Evolutionary conservation across 2,888 invertebrate species (phyloP).

Genomic region (Halictus ligatus): DNA sequence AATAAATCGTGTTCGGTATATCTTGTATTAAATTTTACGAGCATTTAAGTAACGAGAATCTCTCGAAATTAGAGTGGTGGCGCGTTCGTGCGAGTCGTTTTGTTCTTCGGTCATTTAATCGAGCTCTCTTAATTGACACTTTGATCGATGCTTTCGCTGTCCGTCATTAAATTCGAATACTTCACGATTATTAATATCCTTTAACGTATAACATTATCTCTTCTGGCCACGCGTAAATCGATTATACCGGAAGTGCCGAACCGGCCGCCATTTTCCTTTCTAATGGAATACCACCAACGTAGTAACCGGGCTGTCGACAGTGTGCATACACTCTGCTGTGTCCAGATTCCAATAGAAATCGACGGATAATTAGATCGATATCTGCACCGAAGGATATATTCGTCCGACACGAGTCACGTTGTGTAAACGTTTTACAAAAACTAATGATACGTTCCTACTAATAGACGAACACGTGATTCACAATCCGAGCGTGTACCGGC

Average conservation of each 20-base stretch:
- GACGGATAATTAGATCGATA: conserved; percentile 62
- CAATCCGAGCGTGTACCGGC: conserved; percentile 70
- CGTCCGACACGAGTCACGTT: conserved; percentile 45
- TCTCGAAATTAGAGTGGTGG: not conserved
- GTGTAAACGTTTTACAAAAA: conserved; percentile 54
- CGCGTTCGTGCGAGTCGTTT: not conserved
- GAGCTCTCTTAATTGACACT: not conserved
- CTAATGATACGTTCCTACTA: conserved; percentile 67
- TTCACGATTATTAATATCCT: not conserved
- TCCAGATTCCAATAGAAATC: conserved; percentile 42
- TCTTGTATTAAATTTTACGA: not conserved
- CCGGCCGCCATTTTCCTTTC: conserved; percentile 50
- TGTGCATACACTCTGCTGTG: conserved; percentile 12
- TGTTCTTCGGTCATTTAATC: not conserved
- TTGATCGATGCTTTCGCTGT: not conserved
- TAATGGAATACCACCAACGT: conserved; percentile 56
- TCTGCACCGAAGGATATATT: conserved; percentile 28
- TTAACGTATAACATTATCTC: not conserved
- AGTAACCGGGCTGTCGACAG: conserved; percentile 8
- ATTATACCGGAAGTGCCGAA: conserved; percentile 54
- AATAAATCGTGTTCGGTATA: not conserved
- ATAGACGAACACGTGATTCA: conserved; percentile 58
- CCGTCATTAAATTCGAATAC: not conserved
- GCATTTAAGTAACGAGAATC: not conserved
- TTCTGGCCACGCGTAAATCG: conserved; percentile 10